phyloP scores from a whole-genome alignment of 2,888 invertebrate species.

The Dichetophora obliterata region DNA sequence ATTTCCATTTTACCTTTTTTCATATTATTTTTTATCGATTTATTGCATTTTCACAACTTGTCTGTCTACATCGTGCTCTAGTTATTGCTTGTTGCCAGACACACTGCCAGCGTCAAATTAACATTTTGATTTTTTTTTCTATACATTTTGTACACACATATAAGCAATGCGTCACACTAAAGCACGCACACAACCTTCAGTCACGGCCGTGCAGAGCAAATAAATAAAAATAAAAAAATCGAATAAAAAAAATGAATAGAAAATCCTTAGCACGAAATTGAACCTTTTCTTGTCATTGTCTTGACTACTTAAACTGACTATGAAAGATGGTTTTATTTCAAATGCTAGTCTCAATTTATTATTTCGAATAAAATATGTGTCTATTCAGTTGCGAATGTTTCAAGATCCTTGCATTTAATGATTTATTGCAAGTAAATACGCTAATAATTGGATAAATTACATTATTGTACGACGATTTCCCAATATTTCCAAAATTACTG shows the following conservation, averaged over 20 bases:
- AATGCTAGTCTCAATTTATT: neutral
- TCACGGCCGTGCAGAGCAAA: neutral
- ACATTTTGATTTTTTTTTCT: slow-evolving; percentile 52
- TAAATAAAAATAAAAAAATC: slow-evolving; percentile 3
- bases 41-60: no score
- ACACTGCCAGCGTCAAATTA: slow-evolving; percentile 35
- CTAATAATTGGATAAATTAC: no score
- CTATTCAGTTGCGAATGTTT: no score
- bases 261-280: neutral
- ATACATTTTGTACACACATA: slow-evolving; percentile 42
- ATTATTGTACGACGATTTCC: no score
- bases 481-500: no score
- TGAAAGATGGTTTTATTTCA: slow-evolving; percentile 15
- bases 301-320: neutral
- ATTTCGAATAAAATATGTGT: neutral
- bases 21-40: no score
- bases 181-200: neutral
- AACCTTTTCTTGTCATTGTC: neutral
- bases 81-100: neutral
- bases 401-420: no score
- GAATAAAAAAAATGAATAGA: neutral
- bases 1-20: no score
- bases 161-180: slow-evolving; percentile 33
- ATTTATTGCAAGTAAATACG: no score
- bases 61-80: no score